These are phyloP conservation scores for Notolepis coatsorum DNA, from an alignment of 2,797 vertebrate species.

Conservation along the genomic window DNA sequence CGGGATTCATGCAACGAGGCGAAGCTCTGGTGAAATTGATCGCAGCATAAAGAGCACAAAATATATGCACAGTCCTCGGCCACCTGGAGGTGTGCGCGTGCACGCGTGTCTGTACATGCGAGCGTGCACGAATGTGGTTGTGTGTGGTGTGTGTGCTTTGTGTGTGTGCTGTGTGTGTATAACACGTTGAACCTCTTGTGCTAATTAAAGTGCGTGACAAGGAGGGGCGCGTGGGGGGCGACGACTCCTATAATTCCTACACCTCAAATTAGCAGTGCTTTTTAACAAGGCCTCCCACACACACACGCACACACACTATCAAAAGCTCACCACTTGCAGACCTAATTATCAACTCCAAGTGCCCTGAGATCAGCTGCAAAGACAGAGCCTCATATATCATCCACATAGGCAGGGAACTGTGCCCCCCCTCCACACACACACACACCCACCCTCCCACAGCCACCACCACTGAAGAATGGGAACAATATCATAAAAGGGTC, in stretches of 20 bases:
- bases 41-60: slow-evolving; percentile 68
- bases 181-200: slow-evolving; percentile 9
- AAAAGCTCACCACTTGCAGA: slow-evolving; percentile 32
- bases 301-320: too few relatives aligned
- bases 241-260: slow-evolving; percentile 60
- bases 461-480: slow-evolving; percentile 47
- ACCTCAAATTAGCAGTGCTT: slow-evolving; percentile 60
- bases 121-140: too few relatives aligned
- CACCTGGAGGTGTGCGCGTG: slow-evolving; percentile 55
- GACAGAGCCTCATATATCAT: slow-evolving; percentile 41
- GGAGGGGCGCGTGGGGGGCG: slow-evolving; percentile 31
- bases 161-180: too few relatives aligned
- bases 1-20: slow-evolving; percentile 61
- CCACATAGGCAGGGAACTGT: slow-evolving; percentile 10
- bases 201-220: slow-evolving; percentile 38
- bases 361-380: slow-evolving; percentile 24
- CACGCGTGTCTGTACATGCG: slow-evolving; percentile 20
- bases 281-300: slow-evolving; percentile 65
- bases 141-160: too few relatives aligned
- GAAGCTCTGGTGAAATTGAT: slow-evolving; percentile 64
- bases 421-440: neutral
- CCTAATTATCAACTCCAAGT: slow-evolving; percentile 48
- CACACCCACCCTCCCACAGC: slow-evolving; percentile 16
- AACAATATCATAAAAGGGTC: slow-evolving; percentile 66
- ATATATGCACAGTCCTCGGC: slow-evolving; percentile 44